Conservation (phyloP, 1,140 invertebrate genomes). For the Drosophila orena region DNA sequence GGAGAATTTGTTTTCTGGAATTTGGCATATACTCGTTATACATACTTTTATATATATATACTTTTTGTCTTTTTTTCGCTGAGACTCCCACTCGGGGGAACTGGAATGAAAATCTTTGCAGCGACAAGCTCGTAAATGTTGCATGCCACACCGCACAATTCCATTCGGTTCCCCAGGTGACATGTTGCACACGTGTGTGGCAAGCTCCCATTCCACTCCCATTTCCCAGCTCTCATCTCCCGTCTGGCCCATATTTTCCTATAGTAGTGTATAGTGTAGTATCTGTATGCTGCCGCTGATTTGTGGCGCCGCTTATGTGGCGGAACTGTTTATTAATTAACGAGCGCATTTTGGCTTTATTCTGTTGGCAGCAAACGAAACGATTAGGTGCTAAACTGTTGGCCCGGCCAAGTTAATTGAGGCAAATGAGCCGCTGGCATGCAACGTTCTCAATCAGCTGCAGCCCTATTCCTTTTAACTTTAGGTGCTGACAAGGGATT, state of each 20-base stretch:
- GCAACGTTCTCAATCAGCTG: conserved; percentile 42
- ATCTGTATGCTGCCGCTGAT: conserved; percentile 40
- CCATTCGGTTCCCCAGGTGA: conserved; percentile 51
- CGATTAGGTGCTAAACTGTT: conserved; percentile 69
- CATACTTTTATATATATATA: too few relatives aligned
- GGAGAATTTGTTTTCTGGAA: conserved; percentile 47
- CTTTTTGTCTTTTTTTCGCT: conserved; percentile 5
- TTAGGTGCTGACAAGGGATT: conserved; percentile 23
- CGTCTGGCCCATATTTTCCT: conserved; percentile 7
- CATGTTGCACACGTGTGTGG: conserved; percentile 66
- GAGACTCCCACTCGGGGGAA: conserved; percentile 27
- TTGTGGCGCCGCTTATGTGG: conserved; percentile 57
- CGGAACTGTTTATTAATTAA: conserved; percentile 69
- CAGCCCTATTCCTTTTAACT: neutral
- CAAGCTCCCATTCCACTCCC: conserved; percentile 8
- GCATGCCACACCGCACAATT: conserved; percentile 49
- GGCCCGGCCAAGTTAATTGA: conserved; percentile 44
- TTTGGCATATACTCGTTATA: conserved; percentile 3
- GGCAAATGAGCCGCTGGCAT: conserved; percentile 47
- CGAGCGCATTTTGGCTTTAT: conserved; percentile 38
- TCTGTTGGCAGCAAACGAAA: conserved; percentile 32
- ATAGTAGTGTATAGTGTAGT: neutral
- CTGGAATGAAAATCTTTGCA: conserved; percentile 23
- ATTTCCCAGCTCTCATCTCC: conserved; percentile 12
- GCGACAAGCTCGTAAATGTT: conserved; percentile 45